Percentiles rank a stretch among this genome's conserved stretches.
phyloP scores from a whole-genome alignment of 2,797 vertebrate species.

The Manis crassicaudata region DNA sequence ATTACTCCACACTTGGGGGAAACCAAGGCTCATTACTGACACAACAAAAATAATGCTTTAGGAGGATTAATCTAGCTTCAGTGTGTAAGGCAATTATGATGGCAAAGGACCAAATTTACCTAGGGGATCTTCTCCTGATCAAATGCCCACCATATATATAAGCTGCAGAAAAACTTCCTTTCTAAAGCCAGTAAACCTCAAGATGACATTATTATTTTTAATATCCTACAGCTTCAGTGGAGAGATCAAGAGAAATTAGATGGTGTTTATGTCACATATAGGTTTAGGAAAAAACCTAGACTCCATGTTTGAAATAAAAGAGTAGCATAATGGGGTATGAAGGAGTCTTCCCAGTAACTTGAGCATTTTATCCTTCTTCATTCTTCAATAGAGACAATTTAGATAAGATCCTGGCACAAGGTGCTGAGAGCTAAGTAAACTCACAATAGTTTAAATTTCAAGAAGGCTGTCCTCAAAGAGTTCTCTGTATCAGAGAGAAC shows the following conservation, averaged over 20 bases:
- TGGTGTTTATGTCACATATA: background rate
- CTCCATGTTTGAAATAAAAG: background rate
- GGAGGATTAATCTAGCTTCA: background rate
- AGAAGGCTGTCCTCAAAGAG: background rate
- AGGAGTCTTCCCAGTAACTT: background rate
- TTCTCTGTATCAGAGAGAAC: background rate
- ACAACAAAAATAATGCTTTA: background rate
- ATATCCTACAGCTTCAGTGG: background rate
- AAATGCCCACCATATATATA: background rate
- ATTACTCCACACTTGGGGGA: background rate
- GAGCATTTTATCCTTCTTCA: background rate
- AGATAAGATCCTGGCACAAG: background rate
- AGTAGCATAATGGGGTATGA: background rate
- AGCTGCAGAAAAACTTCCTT: background rate
- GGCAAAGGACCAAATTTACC: background rate
- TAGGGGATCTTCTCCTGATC: background rate
- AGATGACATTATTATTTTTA: slow-evolving; percentile 2
- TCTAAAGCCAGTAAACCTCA: background rate
- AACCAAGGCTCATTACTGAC: background rate
- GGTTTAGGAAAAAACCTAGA: background rate
- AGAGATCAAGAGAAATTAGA: background rate
- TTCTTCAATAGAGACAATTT: background rate
- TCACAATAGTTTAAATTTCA: background rate
- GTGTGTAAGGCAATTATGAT: background rate
- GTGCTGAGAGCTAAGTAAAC: background rate